Evolutionary conservation across 2,797 vertebrate species (phyloP).

Genomic region (Garrulus glandarius): DNA sequence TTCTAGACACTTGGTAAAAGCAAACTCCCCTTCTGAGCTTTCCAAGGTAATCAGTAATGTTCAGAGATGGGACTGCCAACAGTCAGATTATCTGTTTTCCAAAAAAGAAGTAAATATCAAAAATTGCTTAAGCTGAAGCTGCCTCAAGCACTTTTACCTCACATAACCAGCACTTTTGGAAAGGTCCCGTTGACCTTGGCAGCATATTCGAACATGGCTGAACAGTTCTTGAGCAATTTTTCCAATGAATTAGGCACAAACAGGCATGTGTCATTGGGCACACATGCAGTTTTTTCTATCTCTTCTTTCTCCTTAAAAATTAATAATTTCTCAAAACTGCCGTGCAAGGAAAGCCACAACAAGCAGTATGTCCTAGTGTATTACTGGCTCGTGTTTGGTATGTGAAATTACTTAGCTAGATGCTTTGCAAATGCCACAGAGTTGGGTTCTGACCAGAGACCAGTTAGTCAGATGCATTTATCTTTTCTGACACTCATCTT

Average conservation of each 20-base stretch:
- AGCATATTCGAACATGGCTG: not conserved
- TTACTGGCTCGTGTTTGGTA: not conserved
- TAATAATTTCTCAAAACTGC: conserved; percentile 26
- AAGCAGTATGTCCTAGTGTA: not conserved
- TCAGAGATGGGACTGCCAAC: not conserved
- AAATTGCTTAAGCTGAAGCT: not conserved
- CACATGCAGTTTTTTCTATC: not conserved
- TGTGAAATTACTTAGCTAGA: not conserved
- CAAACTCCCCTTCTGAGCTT: not conserved
- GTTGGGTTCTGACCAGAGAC: not conserved
- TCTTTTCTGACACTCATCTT: not conserved
- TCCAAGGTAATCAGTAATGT: not conserved
- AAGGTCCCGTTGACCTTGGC: not conserved
- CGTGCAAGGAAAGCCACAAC: not conserved
- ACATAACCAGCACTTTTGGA: conserved; percentile 10
- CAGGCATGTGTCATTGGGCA: not conserved
- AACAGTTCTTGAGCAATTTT: not conserved
- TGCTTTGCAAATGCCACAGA: not conserved
- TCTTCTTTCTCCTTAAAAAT: conserved; percentile 43
- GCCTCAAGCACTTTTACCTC: conserved; percentile 20
- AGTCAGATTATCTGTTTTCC: not conserved
- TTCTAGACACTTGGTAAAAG: not conserved
- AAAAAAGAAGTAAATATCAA: conserved; percentile 35
- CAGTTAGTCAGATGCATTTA: not conserved
- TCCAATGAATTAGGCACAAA: not conserved